A percentile compares a stretch with the other conserved stretches of the same genome.
phyloP scores from a whole-genome alignment of 2,113 vertebrate genomes.

The Hypanus sabinus region DNA sequence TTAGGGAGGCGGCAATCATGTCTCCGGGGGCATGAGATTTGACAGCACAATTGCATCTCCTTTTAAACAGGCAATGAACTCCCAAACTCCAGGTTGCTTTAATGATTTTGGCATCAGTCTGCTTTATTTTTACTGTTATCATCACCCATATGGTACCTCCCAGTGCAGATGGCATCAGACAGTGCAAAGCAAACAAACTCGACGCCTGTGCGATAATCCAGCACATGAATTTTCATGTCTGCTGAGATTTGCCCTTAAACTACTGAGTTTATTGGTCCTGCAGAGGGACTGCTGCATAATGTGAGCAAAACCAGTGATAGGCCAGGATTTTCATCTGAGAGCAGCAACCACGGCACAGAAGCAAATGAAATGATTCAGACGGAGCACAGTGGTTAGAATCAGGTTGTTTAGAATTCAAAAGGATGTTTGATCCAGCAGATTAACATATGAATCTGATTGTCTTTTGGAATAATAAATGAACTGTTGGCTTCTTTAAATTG shows the following conservation, averaged over 20 bases:
- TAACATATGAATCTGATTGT: conserved; percentile 24
- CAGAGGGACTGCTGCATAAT: background rate
- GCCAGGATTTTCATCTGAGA: background rate
- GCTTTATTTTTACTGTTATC: background rate
- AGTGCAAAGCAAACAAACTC: background rate
- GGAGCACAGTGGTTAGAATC: conserved; percentile 5
- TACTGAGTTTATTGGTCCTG: background rate
- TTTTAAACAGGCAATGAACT: background rate
- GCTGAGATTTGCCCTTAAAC: background rate
- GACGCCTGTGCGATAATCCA: background rate
- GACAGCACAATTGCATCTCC: background rate
- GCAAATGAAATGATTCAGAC: background rate
- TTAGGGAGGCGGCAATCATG: background rate
- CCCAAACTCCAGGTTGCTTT: background rate
- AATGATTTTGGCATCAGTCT: background rate
- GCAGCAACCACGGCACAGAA: background rate
- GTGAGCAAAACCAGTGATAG: conserved; percentile 8
- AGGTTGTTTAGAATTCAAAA: conserved; percentile 30
- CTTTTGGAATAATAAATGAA: conserved; percentile 31
- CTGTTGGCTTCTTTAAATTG: background rate
- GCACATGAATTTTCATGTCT: conserved; percentile 15
- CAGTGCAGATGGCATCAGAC: conserved; percentile 22
- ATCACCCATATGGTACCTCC: background rate
- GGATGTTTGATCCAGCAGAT: conserved; percentile 13
- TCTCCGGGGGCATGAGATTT: background rate